Conservation (phyloP, 2,113 vertebrate genomes). For the Aegypius monachus region DNA sequence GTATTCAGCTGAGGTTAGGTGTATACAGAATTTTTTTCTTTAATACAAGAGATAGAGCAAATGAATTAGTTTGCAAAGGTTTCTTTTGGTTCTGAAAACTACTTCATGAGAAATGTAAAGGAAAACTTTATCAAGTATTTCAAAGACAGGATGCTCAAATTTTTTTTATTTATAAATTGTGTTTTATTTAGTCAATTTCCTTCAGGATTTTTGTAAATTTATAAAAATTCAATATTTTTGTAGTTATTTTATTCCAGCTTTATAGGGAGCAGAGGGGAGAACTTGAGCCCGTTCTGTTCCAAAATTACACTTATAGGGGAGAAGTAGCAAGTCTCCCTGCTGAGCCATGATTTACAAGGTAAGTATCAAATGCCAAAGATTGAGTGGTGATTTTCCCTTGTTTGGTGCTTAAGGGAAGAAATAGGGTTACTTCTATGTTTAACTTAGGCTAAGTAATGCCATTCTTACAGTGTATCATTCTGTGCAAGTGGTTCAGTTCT, state of each 20-base stretch:
- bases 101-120: background rate
- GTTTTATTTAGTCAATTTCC: background rate
- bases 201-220: background rate
- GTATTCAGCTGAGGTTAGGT: background rate
- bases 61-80: background rate
- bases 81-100: background rate
- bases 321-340: background rate
- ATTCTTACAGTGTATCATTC: background rate
- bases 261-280: background rate
- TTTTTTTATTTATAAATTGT: background rate
- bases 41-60: background rate
- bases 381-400: background rate
- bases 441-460: background rate
- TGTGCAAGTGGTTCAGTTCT: background rate
- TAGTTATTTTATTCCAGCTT: background rate
- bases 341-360: background rate
- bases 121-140: background rate
- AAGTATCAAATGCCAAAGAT: background rate
- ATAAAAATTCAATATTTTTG: rapidly evolving
- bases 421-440: background rate
- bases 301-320: background rate
- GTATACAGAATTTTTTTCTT: background rate
- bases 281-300: background rate
- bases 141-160: background rate
- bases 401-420: conserved; percentile 1